These are phyloP conservation scores for Drosophila takahashii DNA, from an alignment of 1,140 invertebrate species.

Conservation along the genomic window DNA sequence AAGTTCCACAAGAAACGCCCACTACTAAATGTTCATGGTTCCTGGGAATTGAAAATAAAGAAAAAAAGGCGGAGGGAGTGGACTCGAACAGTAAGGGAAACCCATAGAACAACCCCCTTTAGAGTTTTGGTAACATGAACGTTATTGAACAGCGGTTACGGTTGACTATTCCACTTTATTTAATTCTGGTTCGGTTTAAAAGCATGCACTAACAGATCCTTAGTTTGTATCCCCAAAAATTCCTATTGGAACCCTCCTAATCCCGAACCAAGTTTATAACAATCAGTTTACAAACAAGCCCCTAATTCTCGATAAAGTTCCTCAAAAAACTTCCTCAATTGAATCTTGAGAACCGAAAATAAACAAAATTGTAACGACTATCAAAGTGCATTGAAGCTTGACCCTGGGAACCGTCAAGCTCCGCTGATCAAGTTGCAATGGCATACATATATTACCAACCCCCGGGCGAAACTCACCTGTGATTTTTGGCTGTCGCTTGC, in stretches of 20 bases:
- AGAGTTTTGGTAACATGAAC: background rate
- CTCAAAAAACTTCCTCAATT: background rate
- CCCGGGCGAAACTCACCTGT: conserved; percentile 73
- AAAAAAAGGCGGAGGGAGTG: background rate
- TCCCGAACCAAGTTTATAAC: background rate
- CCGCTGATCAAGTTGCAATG: background rate
- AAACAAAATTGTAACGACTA: conserved; percentile 37
- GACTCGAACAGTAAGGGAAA: background rate
- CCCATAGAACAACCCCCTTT: conserved; percentile 8
- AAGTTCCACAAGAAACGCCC: conserved; percentile 49
- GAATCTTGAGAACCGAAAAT: conserved; percentile 12
- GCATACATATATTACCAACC: conserved; percentile 7
- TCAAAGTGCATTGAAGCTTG: conserved; percentile 62
- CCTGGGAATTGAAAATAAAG: background rate
- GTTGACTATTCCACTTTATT: background rate
- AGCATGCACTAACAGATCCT: background rate
- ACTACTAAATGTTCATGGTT: conserved; percentile 26
- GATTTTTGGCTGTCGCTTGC: conserved; percentile 83
- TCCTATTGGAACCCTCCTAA: background rate
- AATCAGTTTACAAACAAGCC: background rate
- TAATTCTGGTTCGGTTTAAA: background rate
- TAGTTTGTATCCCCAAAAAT: no score
- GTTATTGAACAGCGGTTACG: background rate
- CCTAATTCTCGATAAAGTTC: background rate
- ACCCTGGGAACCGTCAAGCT: conserved; percentile 66